A percentile compares a stretch with the other conserved stretches of the same genome.
phyloP scores from a whole-genome alignment of 2,113 vertebrate genomes.

The Galeopterus variegatus region DNA sequence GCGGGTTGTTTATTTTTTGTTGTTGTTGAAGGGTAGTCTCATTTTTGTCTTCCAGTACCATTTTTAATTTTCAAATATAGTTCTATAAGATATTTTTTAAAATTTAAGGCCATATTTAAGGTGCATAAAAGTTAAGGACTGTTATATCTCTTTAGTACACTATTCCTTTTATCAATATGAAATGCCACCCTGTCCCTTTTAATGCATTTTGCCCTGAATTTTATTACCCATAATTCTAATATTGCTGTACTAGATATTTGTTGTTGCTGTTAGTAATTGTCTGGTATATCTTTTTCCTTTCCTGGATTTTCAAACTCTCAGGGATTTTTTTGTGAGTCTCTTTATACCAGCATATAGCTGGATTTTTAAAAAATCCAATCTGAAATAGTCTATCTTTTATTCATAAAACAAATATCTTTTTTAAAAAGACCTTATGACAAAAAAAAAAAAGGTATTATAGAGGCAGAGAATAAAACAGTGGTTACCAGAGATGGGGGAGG shows the following conservation, averaged over 20 bases:
- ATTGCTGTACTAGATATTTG: neutral
- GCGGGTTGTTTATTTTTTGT: neutral
- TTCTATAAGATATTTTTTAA: neutral
- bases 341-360: neutral
- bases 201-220: constrained; percentile 13
- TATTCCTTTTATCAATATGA: neutral
- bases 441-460: no score
- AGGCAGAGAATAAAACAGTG: no score
- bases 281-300: neutral
- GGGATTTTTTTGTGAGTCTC: neutral
- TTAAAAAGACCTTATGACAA: neutral
- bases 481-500: no score
- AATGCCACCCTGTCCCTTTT: neutral
- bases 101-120: neutral
- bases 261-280: neutral
- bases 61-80: constrained; percentile 13
- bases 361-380: neutral
- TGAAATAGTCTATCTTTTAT: neutral
- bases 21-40: neutral
- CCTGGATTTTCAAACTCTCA: neutral
- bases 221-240: neutral
- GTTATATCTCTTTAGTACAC: neutral
- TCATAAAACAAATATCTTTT: constrained; percentile 10
- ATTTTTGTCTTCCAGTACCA: neutral
- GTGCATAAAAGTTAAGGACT: neutral